Conservation (phyloP, 2,797 vertebrate genomes). For the Ispidina lecontei region DNA sequence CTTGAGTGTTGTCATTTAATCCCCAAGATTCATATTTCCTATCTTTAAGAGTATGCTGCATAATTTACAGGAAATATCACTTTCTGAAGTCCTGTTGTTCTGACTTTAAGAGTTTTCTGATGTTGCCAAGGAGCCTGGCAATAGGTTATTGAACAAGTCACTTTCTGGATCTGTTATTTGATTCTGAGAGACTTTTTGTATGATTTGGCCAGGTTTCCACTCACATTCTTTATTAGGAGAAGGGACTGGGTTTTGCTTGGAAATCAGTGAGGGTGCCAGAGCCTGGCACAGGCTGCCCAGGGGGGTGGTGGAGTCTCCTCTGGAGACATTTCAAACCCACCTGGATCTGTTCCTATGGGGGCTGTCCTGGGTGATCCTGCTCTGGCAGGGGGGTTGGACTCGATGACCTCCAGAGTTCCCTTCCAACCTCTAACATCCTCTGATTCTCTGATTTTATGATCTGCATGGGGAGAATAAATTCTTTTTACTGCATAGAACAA, state of each 20-base stretch:
- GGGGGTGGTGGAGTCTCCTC: no score
- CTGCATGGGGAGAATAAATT: neutral
- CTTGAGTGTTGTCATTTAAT: neutral
- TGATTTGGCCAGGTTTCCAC: neutral
- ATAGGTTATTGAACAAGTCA: neutral
- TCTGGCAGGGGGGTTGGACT: no score
- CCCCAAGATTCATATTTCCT: neutral
- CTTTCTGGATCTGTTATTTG: neutral
- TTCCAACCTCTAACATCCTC: no score
- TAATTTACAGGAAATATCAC: neutral
- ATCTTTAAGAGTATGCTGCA: neutral
- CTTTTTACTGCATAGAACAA: neutral
- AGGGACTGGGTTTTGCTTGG: neutral
- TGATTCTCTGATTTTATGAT: no score
- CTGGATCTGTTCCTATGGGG: no score
- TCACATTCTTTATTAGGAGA: neutral
- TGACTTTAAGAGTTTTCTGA: neutral
- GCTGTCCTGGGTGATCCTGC: no score
- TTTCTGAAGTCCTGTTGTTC: neutral
- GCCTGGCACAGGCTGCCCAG: no score
- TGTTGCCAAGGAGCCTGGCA: neutral
- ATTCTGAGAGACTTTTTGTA: neutral
- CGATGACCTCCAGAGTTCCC: no score
- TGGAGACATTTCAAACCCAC: no score
- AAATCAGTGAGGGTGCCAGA: neutral